Evolutionary conservation across 2,888 invertebrate species (phyloP), one percentile per base, ranked within the genome.

Genomic region (Eupithecia subfuscata): DNA sequence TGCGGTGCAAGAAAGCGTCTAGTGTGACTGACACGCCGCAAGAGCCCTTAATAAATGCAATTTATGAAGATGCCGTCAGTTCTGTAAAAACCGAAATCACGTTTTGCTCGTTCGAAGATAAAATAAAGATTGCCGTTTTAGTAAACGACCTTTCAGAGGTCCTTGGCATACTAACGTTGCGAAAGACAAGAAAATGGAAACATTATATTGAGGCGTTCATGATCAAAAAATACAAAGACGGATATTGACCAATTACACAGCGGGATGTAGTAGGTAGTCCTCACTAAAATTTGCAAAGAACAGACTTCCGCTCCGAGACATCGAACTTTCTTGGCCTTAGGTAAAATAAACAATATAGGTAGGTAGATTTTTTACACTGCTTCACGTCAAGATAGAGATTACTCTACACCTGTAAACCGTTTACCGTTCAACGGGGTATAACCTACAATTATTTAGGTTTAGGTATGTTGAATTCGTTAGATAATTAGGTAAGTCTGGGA

Each of bases 71-170:
- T 77, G 78, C 79, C 77, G 76, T 74, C 75, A 81, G 80, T 84
- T 87, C 83, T 84, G 82, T 81, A 82, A 87, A 88, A 89, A 88
- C 85, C 85, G 85, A 89, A 90, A 89, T 86, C 84, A 87, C 85
- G 85, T 83, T 82, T 80, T 85, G 85, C 88, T 85, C 87, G 85
- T 85, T 85, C 81, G 84, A 84, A 90, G 92, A 92, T 93, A 92
- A 90, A 89, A 93, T 94, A 92, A 94, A 94, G 94, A 94, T 94
- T 91, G 88, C 92, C 90, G 89, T 91, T 92, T 93, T 92, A 91
- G 93, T 87, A 86, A 86, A 84, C 86, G 91, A 91, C 94, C 94
- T 94, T 92, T 92, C 88, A 83, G 86, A 86, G 87, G 89, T 91
- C 92, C 94, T 92, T 92, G 93, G 88, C 90, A 90, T 87, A 91